Base-by-base conservation (phyloP, 2,113 vertebrate genomes). In the Garra rufa region DNA sequence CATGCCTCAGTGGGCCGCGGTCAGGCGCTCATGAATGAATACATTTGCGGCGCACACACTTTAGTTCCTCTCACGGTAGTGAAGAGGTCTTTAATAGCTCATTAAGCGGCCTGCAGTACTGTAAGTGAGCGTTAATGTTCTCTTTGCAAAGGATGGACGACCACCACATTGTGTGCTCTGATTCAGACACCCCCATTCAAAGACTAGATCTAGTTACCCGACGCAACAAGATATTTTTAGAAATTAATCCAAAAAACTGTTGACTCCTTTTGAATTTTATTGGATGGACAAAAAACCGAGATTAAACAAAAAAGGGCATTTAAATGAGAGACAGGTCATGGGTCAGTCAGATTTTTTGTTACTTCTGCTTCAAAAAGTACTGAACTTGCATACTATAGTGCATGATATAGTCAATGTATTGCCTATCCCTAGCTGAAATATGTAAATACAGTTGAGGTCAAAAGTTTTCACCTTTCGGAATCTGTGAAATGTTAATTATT, bases 121-220 rank as follows among this genome's bases (percentile, higher is more conserved):
- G n/a, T 83, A 86, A 85, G 83, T 83, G 84, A 83, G 69, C 76
- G 14, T 85, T 85, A 69, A 88, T 65, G 44, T 76, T 80, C 46
- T 48, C 44, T 61, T 43, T 75, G 61, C 21, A 83, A 30, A 30
- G 24, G 41, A 30, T 83, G 78, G 76, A 28, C 11, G 17, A 76
- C 83, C 43, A 13, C 73, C 65, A 38, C 10, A 75, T 10, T 15
- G 26, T 77, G 70, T 34, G 46, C 61, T 6, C 30, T 41, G 44
- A 41, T 70, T 82, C 19, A 79, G 55, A 80, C n/a, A 83, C 41
- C 19, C 46, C 19, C 34, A 26, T 43, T 43, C 38, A 15, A 41
- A 38, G 19, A 38, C 1, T 55, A 41, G 17, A 73, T 46, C 6
- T 26, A 26, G 70, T 17, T 24, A 44, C 11, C n/a, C 38, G 5